Base-by-base conservation (phyloP, 2,888 invertebrate genomes). In the Cyclophora albipunctata region DNA sequence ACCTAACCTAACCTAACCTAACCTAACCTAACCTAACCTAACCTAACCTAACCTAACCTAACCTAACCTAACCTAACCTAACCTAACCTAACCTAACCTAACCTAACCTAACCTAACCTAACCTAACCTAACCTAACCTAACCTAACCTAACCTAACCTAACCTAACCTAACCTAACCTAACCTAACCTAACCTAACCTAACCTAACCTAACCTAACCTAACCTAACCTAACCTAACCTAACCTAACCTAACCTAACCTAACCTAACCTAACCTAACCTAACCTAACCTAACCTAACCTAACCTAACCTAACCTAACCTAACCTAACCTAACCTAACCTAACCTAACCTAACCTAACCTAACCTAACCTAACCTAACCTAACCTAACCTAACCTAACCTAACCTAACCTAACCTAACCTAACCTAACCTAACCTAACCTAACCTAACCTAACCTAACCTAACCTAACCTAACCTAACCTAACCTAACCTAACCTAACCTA, bases 11-110 rank as follows among this genome's bases (percentile, higher is more conserved):
- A 57, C 59, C 53, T 58, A 61, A 55, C 53, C 59, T 59, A 57
- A 56, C 59, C 59, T 62, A 59, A 62, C 59, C 57, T 59, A 59
- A 59, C 59, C 57, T 57, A 59, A 59, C 58, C 58, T 57, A 57
- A 58, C 56, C 60, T 57, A 57, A 54, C 51, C 50, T 50, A 54
- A 54, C 54, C 54, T 54, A 54, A 57, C 51, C 58, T 54, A 54
- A 54, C 55, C 54, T 54, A 55, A 55, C 55, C 55, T 54, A 55
- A 55, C 58, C 55, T 53, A 55, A 58, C 51, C 54, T 55, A 58
- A 58, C 60, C 57, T 58, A 56, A 58, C 55, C 52, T 55, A 57
- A 54, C 53, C 57, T 54, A 55, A 54, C 54, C 54, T 54, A 56
- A 57, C 54, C 54, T 53, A 55, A 51, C 57, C 54, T 53, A 54